Conservation (phyloP, 35 echinoderm and acorn worm genomes). For the Stichopus chloronotus region DNA sequence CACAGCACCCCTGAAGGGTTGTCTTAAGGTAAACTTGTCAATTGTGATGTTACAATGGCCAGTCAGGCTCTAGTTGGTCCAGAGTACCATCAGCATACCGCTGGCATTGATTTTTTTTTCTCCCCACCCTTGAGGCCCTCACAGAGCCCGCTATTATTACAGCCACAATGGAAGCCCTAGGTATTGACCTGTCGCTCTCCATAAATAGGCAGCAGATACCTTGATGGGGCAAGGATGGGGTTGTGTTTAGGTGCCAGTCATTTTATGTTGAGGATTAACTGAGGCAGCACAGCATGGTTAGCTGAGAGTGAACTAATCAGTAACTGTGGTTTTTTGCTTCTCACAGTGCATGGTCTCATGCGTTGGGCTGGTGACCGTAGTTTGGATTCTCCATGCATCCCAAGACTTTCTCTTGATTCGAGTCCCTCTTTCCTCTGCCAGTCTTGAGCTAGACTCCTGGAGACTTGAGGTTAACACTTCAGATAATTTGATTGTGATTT, state of each 20-base stretch:
- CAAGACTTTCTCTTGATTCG: too few species aligned
- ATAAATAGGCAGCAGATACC: background rate
- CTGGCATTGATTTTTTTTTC: slow-evolving; percentile 12
- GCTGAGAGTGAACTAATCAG: background rate
- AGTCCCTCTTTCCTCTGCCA: too few species aligned
- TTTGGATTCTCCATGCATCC: too few species aligned
- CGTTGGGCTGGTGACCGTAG: background rate
- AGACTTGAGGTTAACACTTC: too few species aligned
- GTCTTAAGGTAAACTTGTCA: slow-evolving; percentile 8
- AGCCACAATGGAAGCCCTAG: background rate
- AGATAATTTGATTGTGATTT: too few species aligned
- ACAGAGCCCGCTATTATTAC: slow-evolving; percentile 9
- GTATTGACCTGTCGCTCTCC: slow-evolving; percentile 2
- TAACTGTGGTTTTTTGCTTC: background rate
- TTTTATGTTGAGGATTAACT: background rate
- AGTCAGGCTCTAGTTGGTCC: slow-evolving; percentile 34
- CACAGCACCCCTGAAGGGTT: slow-evolving; percentile 9
- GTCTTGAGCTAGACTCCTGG: too few species aligned
- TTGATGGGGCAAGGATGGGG: background rate
- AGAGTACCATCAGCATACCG: background rate
- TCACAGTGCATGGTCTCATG: background rate
- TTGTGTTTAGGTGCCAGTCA: background rate
- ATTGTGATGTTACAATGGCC: background rate
- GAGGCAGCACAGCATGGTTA: background rate
- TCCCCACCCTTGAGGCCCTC: slow-evolving; percentile 8